These are phyloP conservation scores for Callaeas wilsoni DNA, from an alignment of 2,113 vertebrate species.

Conservation along the genomic window DNA sequence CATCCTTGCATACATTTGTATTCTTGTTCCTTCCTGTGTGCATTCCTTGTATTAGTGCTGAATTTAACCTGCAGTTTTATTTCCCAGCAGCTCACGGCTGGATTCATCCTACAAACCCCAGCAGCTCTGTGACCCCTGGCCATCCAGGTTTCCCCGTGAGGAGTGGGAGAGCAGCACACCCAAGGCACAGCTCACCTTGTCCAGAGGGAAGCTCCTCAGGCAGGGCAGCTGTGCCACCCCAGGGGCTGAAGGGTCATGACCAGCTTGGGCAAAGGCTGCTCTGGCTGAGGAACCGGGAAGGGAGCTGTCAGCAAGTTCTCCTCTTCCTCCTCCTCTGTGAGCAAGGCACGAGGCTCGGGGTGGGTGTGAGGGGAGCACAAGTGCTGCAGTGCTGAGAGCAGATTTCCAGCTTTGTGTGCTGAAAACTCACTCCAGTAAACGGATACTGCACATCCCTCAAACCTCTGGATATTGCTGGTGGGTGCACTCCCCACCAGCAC, in stretches of 20 bases:
- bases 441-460: neutral
- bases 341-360: neutral
- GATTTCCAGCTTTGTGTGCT: neutral
- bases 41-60: neutral
- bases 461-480: too few relatives aligned
- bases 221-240: neutral
- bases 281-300: neutral
- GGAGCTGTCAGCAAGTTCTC: neutral
- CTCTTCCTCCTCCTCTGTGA: neutral
- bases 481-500: neutral
- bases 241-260: neutral
- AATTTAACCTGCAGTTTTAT: neutral
- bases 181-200: neutral
- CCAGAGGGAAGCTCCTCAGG: neutral
- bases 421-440: neutral
- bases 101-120: neutral
- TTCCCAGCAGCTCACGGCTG: neutral
- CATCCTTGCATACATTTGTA: neutral
- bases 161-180: fast-evolving
- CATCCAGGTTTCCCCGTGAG: neutral
- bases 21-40: neutral
- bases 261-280: neutral
- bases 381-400: neutral
- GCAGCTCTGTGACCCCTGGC: neutral
- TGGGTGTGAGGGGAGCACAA: neutral